Evolutionary conservation across 2,113 vertebrate species (phyloP), one percentile per base, ranked within the genome.

Genomic region (Myotis yumanensis): DNA sequence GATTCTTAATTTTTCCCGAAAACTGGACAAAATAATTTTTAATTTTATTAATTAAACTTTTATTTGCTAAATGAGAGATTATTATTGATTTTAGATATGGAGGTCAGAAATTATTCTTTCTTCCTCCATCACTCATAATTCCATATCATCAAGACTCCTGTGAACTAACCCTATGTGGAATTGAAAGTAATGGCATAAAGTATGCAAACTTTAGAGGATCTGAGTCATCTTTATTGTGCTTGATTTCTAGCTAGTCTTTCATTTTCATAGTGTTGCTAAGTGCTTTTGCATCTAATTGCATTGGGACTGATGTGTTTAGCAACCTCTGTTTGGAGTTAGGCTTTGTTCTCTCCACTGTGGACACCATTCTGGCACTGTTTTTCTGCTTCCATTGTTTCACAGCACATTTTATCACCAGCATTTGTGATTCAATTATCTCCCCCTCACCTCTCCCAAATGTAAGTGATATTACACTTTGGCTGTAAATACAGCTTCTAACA

Each of bases 401-500:
- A 54, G 68, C 9, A 83, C 59, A 84, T 97, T 94, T 95, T 84
- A 96, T 59, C 87, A 82, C 25, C 23, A 93, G 28, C 28, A 81
- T 75, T 95, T 75, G 35, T 79, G 48, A 32, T 96, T 97, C 93
- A 94, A 93, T 93, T 91, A 98, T 95, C 22, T 0, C 0, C 15
- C 80, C 3, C 0, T 0, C 5, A 91, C 1, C 46, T 20, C 73
- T 94, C 83, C 80, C 54, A 17, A 90, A 80, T 30, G 87, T 59
- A 90, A 96, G 16, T 35, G 37, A 89, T 95, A 96, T 72, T 32
- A 91, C 81, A 18, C 91, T 93, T 95, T 94, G 66, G 3, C 83
- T 96, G 87, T 93, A 94, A 97, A 94, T 96, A 79, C 48, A 94
- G 66, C 66, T 90, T 43, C 48, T 92, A 80, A 76, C 89, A 96